These are phyloP conservation scores for Gryllus bimaculatus DNA, from an alignment of 1,140 invertebrate species.

Conservation along the genomic window DNA sequence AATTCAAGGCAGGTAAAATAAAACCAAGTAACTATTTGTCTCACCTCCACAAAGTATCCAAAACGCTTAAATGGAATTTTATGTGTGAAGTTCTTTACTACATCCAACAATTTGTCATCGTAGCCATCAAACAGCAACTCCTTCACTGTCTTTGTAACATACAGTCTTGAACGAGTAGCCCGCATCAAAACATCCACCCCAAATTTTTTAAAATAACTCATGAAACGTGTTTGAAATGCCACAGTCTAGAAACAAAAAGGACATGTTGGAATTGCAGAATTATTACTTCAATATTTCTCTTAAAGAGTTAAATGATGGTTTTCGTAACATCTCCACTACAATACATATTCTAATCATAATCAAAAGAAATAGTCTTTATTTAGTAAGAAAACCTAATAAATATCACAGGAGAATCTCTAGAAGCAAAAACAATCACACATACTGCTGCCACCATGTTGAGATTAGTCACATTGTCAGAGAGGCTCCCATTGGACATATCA, in stretches of 20 bases:
- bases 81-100: conserved; percentile 51
- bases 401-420: neutral
- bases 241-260: conserved; percentile 46
- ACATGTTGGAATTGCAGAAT: too few species aligned
- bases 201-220: conserved; percentile 30
- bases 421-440: conserved; percentile 30
- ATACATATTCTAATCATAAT: conserved; percentile 7
- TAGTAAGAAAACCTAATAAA: too few species aligned
- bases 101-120: conserved; percentile 51
- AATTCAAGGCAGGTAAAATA: too few species aligned
- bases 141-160: conserved; percentile 50
- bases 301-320: too few species aligned
- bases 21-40: conserved; percentile 18
- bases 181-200: conserved; percentile 14
- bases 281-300: too few species aligned
- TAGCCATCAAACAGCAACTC: conserved; percentile 68
- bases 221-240: conserved; percentile 44
- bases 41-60: conserved; percentile 62
- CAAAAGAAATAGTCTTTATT: neutral
- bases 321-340: too few species aligned
- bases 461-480: conserved; percentile 64
- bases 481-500: conserved; percentile 55
- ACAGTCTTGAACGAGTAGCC: conserved; percentile 37
- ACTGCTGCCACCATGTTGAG: conserved; percentile 72
- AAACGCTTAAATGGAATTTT: conserved; percentile 59